Evolutionary conservation across 2,797 vertebrate genomes (phyloP), one percentile per base, ranked within the genome.

Genomic region (Zenarchopterus dispar): DNA sequence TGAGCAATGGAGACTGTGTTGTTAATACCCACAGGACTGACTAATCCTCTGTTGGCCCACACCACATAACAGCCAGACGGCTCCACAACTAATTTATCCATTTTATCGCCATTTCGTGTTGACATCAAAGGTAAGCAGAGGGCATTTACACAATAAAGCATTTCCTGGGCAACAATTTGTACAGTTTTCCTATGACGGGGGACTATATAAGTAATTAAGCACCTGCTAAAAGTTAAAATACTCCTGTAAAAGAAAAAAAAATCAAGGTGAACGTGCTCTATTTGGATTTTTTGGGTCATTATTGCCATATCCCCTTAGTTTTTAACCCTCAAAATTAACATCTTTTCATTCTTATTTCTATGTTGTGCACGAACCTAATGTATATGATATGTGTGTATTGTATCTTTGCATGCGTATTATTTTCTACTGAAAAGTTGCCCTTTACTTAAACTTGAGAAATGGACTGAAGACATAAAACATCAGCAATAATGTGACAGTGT

Each of bases 141-240:
- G 63, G 45, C 59, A 53, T 70, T 58, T 44, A 67, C 26, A 36
- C 11, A 36, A n/a, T 44, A 46, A 52, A 23, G n/a, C 24, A 57
- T 65, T 59, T 59, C 39, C 36, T 48, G 16, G 39, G 44, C 59
- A 46, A 53, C 49, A 62, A 10, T 69, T 53, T 75, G 2, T 43
- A 10, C 9, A 36, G 8, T 9, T 7, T 63, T 43, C 28, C 26
- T 23, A 48, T 60, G 47, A 46, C 43, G 28, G 48, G 42, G 53
- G 23, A n/a, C 67, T 57, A 67, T 71, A 66, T 75, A 36, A 68
- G 74, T 70, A 77, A 79, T 77, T 77, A 70, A 69, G 51, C 53
- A 15, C 43, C 43, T 49, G 51, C 22, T 51, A 54, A 65, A 73
- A 50, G 70, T 80, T 73, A 59, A 75, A 75, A 73, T 49, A 19